phyloP scores from a whole-genome alignment of 2,888 invertebrate species.

The Chymomyza procnemis region DNA sequence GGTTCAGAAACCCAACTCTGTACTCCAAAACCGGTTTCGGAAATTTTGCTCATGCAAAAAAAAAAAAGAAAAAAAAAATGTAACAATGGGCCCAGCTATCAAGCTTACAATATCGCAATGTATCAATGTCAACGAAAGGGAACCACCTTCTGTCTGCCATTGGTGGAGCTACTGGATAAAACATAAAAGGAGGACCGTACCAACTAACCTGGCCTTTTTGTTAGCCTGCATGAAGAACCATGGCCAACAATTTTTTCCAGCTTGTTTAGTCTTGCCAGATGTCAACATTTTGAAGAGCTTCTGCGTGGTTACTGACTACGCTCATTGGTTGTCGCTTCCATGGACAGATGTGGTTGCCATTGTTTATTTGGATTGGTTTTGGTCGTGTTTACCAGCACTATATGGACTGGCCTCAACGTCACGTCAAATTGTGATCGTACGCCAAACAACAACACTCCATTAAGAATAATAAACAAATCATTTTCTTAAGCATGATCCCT shows the following conservation, averaged over 20 bases:
- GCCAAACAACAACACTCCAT: conserved; percentile 73
- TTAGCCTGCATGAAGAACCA: conserved; percentile 28
- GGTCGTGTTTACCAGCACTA: conserved; percentile 5
- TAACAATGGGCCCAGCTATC: conserved; percentile 68
- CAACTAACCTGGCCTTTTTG: conserved; percentile 44
- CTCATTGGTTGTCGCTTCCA: conserved; percentile 51
- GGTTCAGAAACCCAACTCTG: conserved; percentile 39
- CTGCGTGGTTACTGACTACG: conserved; percentile 32
- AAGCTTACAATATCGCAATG: conserved; percentile 60
- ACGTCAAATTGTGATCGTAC: conserved; percentile 59
- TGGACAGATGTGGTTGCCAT: conserved; percentile 39
- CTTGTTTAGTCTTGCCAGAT: conserved; percentile 43
- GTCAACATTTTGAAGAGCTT: conserved; percentile 53
- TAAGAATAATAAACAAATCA: conserved; percentile 71
- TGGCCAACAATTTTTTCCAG: conserved; percentile 23
- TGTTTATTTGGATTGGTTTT: conserved; percentile 46
- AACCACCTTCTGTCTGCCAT: conserved; percentile 48
- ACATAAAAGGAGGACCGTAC: conserved; percentile 1
- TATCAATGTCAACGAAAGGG: conserved; percentile 64
- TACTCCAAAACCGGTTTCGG: conserved; percentile 35
- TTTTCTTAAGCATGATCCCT: conserved; percentile 13
- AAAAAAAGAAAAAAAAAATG: too few species aligned
- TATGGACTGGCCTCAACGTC: conserved; percentile 21
- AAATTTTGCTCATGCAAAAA: conserved; percentile 22
- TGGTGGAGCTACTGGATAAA: conserved; percentile 30